phyloP scores from a whole-genome alignment of 2,113 vertebrate species.

The Cricetomys ansorgei region DNA sequence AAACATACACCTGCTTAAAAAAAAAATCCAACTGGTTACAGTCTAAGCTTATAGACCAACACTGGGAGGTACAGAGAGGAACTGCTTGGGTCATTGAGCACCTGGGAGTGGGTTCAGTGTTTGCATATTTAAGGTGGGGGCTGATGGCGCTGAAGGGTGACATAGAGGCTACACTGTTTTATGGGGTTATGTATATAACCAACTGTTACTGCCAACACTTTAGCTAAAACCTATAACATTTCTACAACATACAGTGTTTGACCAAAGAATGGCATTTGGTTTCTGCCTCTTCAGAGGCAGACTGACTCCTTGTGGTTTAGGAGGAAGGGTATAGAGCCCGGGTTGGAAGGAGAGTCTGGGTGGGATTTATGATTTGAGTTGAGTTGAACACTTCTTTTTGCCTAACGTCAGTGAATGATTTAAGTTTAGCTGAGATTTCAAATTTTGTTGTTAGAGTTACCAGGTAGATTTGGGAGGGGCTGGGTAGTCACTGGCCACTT shows the following conservation, averaged over 20 bases:
- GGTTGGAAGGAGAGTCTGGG: background rate
- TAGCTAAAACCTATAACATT: background rate
- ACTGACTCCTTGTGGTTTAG: background rate
- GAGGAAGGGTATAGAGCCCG: background rate
- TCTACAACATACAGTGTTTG: background rate
- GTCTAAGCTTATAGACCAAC: background rate
- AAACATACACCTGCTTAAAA: background rate
- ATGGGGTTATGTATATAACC: background rate
- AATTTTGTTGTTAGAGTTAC: background rate
- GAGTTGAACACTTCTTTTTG: background rate
- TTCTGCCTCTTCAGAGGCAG: background rate
- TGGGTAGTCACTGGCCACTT: background rate
- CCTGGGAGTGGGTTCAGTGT: background rate
- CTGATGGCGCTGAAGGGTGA: background rate
- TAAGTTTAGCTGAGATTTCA: background rate
- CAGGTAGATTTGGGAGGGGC: background rate
- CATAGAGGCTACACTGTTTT: background rate
- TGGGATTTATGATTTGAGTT: conserved; percentile 37
- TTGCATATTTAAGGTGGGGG: background rate
- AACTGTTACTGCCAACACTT: background rate
- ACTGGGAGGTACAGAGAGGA: background rate
- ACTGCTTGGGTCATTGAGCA: background rate
- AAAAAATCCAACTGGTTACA: background rate
- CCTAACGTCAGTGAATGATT: background rate
- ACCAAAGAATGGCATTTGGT: background rate